These are phyloP conservation scores for Diadromus collaris DNA, from an alignment of 2,888 invertebrate genomes.

Conservation along the genomic window DNA sequence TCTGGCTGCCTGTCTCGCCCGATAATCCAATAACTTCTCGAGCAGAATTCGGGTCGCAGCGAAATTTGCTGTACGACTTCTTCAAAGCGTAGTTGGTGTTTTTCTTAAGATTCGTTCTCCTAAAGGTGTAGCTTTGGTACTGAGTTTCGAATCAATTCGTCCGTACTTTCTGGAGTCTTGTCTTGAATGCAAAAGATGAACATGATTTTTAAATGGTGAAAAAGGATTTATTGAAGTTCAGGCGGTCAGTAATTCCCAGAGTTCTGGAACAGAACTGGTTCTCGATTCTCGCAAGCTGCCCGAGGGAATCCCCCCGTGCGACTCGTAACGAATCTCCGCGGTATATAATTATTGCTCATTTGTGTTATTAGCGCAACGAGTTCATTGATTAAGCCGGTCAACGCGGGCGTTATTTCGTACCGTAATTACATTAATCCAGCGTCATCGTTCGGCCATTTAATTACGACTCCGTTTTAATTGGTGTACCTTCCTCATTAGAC, in stretches of 20 bases:
- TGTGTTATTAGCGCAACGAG: slow-evolving; percentile 68
- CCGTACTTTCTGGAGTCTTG: background rate
- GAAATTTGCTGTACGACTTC: background rate
- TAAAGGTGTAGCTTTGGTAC: background rate
- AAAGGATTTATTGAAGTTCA: background rate
- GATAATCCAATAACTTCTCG: too few relatives aligned
- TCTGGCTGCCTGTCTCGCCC: too few relatives aligned
- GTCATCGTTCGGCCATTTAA: slow-evolving; percentile 72
- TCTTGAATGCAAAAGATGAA: background rate
- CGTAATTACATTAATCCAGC: slow-evolving; percentile 72
- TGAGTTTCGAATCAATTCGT: background rate
- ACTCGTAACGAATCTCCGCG: slow-evolving; percentile 11
- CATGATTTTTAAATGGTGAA: background rate
- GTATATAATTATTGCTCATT: slow-evolving; percentile 67
- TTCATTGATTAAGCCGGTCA: slow-evolving; percentile 71
- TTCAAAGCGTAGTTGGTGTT: too few relatives aligned
- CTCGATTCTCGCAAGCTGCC: slow-evolving; percentile 9
- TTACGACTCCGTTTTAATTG: slow-evolving; percentile 73
- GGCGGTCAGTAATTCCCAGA: background rate
- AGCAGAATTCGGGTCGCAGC: too few relatives aligned
- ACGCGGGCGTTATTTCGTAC: slow-evolving; percentile 69
- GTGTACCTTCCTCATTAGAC: slow-evolving; percentile 72
- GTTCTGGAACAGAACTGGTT: background rate
- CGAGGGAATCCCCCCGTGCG: slow-evolving; percentile 8
- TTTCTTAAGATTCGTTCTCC: too few relatives aligned